Evolutionary conservation across 2,888 invertebrate species (phyloP), one percentile per base, ranked within the genome.

Genomic region (Palloptera scutellata): DNA sequence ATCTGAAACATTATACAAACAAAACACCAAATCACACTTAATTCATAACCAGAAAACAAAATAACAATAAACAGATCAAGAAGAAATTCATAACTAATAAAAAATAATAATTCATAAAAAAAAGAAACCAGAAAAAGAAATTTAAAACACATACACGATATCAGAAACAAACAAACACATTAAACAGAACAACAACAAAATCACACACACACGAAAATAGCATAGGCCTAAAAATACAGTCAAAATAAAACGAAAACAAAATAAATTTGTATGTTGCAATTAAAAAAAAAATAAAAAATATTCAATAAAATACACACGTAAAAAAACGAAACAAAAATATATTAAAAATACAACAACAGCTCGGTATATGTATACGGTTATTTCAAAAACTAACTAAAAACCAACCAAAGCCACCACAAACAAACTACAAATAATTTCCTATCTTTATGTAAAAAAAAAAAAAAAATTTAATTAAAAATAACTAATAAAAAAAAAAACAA

Each of bases 251-350:
- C 54, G 55, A 19, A 61, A 48, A 43, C 19, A 70, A 73, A 67
- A 70, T 70, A 62, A 42, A 70, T 1, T 15, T 15, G 20, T 54
- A 30, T 54, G 54, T 53, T 11, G 11, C 5, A 19, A 54, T n/a
- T 54, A 19, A 54, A 20, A 54, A 54, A 60, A 43, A 53, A 69
- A 71, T 45, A 72, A 61, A 70, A 68, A 70, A 76, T 75, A 79
- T 78, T 73, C 76, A 74, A 75, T 72, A 78, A 40, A 73, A 76
- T 69, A 76, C 72, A 71, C 68, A 71, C 64, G 53, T 72, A 70
- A 51, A 66, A 74, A 68, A 54, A 62, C 54, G 48, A 61, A 67
- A 17, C 13, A 17, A n/a, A 63, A 52, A 10, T 19, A 12, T 6
- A n/a, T 48, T 9, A 45, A 45, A 57, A 10, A n/a, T 4, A 40